A percentile compares a stretch with the other conserved stretches of the same genome.
These are phyloP conservation scores for Phylloscopus collybita DNA, from an alignment of 2,797 vertebrate genomes.

Conservation along the genomic window DNA sequence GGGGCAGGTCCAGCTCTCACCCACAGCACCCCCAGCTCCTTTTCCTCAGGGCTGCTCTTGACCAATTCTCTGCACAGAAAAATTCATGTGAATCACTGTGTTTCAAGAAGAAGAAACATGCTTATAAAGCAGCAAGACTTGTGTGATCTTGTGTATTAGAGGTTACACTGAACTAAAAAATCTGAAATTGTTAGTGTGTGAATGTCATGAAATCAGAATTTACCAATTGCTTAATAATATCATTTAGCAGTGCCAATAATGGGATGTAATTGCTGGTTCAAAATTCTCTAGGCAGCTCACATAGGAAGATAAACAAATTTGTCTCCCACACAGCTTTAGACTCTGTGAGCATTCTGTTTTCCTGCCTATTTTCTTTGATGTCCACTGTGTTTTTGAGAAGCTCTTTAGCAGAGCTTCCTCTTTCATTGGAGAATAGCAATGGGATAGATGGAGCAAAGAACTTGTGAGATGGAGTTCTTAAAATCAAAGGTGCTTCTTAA, in stretches of 20 bases:
- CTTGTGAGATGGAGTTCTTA: neutral
- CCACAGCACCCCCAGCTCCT: neutral
- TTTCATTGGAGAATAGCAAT: neutral
- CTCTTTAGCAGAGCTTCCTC: neutral
- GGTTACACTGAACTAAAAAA: neutral
- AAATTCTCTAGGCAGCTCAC: neutral
- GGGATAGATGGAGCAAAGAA: neutral
- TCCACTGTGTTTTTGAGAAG: neutral
- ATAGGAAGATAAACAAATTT: conserved; percentile 21
- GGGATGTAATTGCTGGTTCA: neutral
- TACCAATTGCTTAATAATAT: neutral
- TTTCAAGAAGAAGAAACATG: neutral
- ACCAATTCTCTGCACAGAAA: neutral
- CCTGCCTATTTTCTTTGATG: neutral
- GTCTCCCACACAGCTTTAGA: neutral
- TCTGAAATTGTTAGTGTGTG: neutral
- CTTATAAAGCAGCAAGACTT: neutral
- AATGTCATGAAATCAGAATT: neutral
- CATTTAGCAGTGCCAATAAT: neutral
- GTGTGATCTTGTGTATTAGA: neutral
- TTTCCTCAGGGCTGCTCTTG: neutral
- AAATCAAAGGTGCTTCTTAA: neutral
- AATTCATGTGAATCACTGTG: neutral
- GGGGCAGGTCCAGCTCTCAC: neutral
- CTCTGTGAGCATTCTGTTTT: neutral